Conservation (phyloP, 2,113 vertebrate genomes). For the Leuciscus idus region DNA sequence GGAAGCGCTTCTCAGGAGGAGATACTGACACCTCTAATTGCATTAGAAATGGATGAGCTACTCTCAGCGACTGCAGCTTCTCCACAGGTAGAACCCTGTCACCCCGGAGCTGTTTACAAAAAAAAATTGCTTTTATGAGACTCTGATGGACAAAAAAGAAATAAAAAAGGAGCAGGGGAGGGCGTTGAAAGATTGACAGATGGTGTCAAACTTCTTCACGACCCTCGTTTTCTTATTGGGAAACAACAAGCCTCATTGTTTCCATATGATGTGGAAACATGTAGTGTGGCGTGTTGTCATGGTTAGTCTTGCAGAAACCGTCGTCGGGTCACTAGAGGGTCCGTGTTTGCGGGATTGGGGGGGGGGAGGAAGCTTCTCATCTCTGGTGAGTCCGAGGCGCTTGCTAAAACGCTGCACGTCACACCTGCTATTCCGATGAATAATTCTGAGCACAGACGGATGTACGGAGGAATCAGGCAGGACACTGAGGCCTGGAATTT, state of each 20-base stretch:
- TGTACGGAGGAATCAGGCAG: slow-evolving; percentile 46
- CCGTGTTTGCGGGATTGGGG: neutral
- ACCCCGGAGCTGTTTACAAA: slow-evolving; percentile 25
- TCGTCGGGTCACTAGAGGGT: neutral
- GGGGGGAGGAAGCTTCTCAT: slow-evolving; percentile 1
- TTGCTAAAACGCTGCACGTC: slow-evolving; percentile 49
- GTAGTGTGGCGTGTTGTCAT: neutral
- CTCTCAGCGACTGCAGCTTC: slow-evolving; percentile 29
- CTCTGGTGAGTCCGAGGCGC: slow-evolving; percentile 37
- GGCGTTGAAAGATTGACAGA: slow-evolving; percentile 20
- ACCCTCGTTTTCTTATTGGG: neutral
- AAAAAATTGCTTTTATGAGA: slow-evolving; percentile 13
- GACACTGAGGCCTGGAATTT: slow-evolving; percentile 35
- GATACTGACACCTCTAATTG: slow-evolving; percentile 53
- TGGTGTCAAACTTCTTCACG: neutral
- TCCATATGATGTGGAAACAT: neutral
- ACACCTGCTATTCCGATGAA: slow-evolving; percentile 54
- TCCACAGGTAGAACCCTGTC: slow-evolving; percentile 40
- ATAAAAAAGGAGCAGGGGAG: slow-evolving; percentile 1
- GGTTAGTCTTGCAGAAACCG: slow-evolving; percentile 4
- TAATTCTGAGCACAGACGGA: slow-evolving; percentile 56
- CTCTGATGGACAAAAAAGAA: neutral
- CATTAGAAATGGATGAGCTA: slow-evolving; percentile 56
- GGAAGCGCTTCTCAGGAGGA: slow-evolving; percentile 38
- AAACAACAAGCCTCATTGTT: slow-evolving; percentile 21